A percentile compares a stretch with the other conserved stretches of the same genome.
Conservation (phyloP, 2,888 invertebrate genomes). For the Ctenicera cuprea region DNA sequence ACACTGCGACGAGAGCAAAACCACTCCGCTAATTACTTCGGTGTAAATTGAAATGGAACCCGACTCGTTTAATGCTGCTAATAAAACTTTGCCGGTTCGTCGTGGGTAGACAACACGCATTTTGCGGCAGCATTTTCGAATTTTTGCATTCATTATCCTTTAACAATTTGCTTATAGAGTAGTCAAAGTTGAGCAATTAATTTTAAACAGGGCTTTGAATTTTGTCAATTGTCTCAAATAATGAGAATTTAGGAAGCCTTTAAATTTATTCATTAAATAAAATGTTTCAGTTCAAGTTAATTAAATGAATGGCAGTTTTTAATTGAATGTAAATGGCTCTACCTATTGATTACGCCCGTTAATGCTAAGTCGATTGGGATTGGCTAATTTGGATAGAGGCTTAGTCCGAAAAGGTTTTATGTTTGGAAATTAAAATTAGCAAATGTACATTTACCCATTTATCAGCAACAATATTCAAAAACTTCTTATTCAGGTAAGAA, state of each 20-base stretch:
- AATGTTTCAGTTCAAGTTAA: conserved; percentile 9
- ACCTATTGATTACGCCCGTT: background rate
- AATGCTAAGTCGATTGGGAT: background rate
- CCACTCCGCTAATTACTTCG: conserved; percentile 40
- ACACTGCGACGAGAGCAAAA: conserved; percentile 20
- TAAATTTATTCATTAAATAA: background rate
- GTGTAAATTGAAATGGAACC: conserved; percentile 49
- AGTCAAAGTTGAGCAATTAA: too few relatives aligned
- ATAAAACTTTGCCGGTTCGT: conserved; percentile 20
- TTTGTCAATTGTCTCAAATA: background rate
- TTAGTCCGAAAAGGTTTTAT: too few relatives aligned
- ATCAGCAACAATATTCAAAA: too few relatives aligned
- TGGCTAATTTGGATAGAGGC: too few relatives aligned
- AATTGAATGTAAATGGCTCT: background rate
- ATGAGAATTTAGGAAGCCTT: background rate
- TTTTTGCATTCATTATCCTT: too few relatives aligned
- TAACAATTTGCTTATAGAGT: too few relatives aligned
- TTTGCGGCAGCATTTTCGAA: too few relatives aligned
- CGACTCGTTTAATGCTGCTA: conserved; percentile 42
- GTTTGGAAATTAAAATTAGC: too few relatives aligned
- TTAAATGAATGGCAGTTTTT: conserved; percentile 20
- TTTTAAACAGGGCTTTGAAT: too few relatives aligned
- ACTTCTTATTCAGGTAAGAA: too few relatives aligned
- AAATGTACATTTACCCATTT: too few relatives aligned
- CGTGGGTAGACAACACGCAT: background rate